phyloP scores from a whole-genome alignment of 2,113 vertebrate genomes.

The Phrynosoma platyrhinos region DNA sequence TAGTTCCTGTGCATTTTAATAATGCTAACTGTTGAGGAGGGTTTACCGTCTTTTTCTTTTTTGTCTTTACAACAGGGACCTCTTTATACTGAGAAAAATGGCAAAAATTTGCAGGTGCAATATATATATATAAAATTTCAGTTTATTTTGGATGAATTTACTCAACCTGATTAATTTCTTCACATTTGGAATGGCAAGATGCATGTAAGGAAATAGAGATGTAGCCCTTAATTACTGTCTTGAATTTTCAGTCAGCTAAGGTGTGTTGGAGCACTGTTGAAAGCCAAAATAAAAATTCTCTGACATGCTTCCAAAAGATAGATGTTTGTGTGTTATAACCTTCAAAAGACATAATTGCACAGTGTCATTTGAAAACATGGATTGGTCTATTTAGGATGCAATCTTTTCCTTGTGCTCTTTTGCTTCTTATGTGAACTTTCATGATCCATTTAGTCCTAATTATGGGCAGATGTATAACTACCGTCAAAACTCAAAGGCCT shows the following conservation, averaged over 20 bases:
- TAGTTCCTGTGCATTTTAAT: too few species aligned
- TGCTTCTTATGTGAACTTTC: neutral
- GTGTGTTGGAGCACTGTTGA: neutral
- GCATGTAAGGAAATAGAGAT: neutral
- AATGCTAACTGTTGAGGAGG: too few species aligned
- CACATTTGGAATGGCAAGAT: neutral
- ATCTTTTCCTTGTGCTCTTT: neutral
- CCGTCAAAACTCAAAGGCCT: neutral
- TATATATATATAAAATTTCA: too few species aligned
- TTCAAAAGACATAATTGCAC: neutral
- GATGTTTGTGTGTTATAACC: neutral
- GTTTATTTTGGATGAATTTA: too few species aligned
- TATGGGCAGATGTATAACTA: conserved; percentile 6
- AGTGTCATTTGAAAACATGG: neutral
- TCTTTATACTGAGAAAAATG: too few species aligned
- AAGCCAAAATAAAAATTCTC: neutral
- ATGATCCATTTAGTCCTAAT: neutral
- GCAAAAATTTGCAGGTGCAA: too few species aligned
- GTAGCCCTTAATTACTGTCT: neutral
- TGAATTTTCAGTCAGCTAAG: neutral
- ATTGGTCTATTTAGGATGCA: neutral
- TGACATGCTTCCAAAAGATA: neutral
- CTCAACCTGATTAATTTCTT: too few species aligned
- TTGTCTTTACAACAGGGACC: too few species aligned
- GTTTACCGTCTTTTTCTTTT: too few species aligned